Evolutionary conservation across 2,888 invertebrate species (phyloP), one percentile per base, ranked within the genome.

Genomic region (Lycophotia porphyrea): DNA sequence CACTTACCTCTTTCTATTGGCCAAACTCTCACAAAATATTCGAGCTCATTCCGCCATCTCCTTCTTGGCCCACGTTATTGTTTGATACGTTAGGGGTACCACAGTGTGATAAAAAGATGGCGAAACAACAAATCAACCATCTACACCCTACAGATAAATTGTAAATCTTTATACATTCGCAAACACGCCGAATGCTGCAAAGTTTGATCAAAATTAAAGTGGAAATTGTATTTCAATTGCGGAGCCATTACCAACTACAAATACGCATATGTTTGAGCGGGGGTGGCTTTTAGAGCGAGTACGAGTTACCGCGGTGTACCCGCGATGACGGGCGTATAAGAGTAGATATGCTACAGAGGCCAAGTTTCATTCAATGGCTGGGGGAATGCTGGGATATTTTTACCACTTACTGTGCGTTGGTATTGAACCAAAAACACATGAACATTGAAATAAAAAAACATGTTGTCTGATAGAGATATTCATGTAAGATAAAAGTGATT

Each of bases 161-260:
- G 52, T 61, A 68, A 67, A 31, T 67, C 18, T 64, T 64, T 31
- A 72, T 36, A 34, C 18, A 63, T 42, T 71, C 34, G 15, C 44
- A 67, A 81, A 75, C 36, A 82, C 18, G 63, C n/a, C 47, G 47
- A 69, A 64, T 60, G 31, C 52, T 67, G 34, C 73, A 76, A 64
- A 80, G 70, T 73, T 71, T 66, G 71, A 87, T 87, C 77, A 78
- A 82, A 83, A 80, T 82, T 76, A 73, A 80, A 85, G 76, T 81
- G 81, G n/a, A 86, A 85, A 86, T 87, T 86, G 87, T 84, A 79
- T 87, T 87, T 87, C 86, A 83, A 86, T 86, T 78, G 84, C 86
- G 69, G 65, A 70, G 67, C 87, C 81, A 87, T 87, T 84, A 87
- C 76, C 68, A 77, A 87, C 74, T 84, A 87, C 86, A 87, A 87